Base-by-base conservation (phyloP, 2,113 vertebrate genomes). In the Macquaria australasica region DNA sequence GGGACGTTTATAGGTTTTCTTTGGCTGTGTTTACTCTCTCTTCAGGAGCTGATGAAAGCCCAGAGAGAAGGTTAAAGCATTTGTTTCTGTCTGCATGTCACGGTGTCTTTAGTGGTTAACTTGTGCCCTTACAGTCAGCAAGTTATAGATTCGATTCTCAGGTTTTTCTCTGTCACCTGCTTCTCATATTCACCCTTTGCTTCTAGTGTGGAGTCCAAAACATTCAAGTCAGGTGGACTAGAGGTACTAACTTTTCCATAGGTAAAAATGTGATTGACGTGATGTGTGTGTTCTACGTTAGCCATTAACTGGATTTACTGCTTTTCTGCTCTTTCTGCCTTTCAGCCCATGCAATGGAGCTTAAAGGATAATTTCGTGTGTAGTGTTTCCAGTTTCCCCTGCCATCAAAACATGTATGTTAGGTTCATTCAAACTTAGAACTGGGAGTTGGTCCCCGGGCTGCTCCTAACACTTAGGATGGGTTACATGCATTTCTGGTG, bases 11-110 rank as follows among this genome's bases (percentile, higher is more conserved):
- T 79, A 34, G 73, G 39, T 85, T 84, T 89, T 34, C 56, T 58
- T 79, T 25, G 64, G 50, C 75, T 72, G 68, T 89, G 85, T 89
- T 88, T 86, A 77, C 71, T 78, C 85, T 92, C 86, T 80, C 82
- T 62, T 85, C 85, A 64, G 88, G 73, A 80, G 77, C 8, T 79
- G 81, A 89, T 85, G 79, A 81, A 62, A 37, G 59, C 81, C 31
- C 25, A 55, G 59, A 79, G 81, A 77, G 83, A 62, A 82, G 81
- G 85, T 88, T 77, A 51, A 81, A 77, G 25, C 37, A 69, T 80
- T 75, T 82, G 77, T 82, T 82, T 86, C 45, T 77, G 80, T 86
- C 85, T 71, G 53, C 31, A 37, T 82, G 79, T 60, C 64, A 14
- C 77, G 5, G 10, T 37, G 31, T 73, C 55, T 55, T 66, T 28